Base-by-base conservation (phyloP, 2,888 invertebrate species). In the Ophion slaviceki region DNA sequence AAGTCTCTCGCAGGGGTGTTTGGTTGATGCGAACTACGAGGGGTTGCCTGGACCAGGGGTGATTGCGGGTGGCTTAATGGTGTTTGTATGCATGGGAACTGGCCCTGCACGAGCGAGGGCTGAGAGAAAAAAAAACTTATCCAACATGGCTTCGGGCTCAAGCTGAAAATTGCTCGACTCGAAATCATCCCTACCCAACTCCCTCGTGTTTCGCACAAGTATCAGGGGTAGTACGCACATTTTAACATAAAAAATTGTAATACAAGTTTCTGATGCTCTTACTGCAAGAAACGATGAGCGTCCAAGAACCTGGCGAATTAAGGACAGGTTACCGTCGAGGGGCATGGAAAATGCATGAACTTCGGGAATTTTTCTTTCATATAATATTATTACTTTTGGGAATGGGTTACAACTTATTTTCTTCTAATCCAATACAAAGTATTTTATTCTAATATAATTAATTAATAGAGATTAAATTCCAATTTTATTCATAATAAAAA, bases 1-100 rank as follows among this genome's bases (percentile, higher is more conserved):
- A 82, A 66, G 78, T 89, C 90, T 89, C 72, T 78, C 71, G 85
- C 84, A 74, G 81, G 80, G 87, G 84, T 45, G 45, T 85, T 87
- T 84, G 88, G 85, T 84, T 86, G 87, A 81, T 80, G 82, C 84
- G 86, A 87, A 84, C 86, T 86, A 86, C 78, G 86, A 85, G 87
- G 89, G 88, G 86, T 83, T 45, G 86, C 80, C 92, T 88, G 93
- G 93, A 89, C 89, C 91, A 90, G 91, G 92, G 93, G 95, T 95
- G 95, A 95, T 95, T 95, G 95, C 95, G 91, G 91, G 91, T 92
- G 91, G 92, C 91, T 92, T 92, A 91, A 92, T 92, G 91, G 92
- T 91, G 91, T 92, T 92, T 92, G 91, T 92, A 92, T 92, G 91
- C 92, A 92, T 91, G 90, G 92, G 91, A 91, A 91, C 91, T 89